phyloP scores from a whole-genome alignment of 2,888 invertebrate species.

The Mesochorus sp. region DNA sequence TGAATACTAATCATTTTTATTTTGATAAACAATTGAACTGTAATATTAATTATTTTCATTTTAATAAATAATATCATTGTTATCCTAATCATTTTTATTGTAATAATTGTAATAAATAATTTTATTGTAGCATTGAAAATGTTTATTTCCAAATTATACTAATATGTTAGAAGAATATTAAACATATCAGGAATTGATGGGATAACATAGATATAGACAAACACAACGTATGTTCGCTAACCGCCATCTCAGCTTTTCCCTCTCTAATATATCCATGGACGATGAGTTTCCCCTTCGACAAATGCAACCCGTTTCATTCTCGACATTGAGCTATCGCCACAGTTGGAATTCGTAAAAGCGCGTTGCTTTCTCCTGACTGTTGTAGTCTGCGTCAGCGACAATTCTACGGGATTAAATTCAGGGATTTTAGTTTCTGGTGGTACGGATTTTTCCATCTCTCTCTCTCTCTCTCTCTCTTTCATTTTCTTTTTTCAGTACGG shows the following conservation, averaged over 20 bases:
- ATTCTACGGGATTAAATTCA: conserved; percentile 69
- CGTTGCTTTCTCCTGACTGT: conserved; percentile 46
- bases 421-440: conserved; percentile 16
- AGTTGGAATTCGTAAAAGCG: conserved; percentile 69
- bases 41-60: no score
- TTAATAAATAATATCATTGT: no score
- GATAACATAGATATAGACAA: not conserved
- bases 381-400: conserved; percentile 66
- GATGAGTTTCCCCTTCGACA: conserved; percentile 61
- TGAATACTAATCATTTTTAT: no score
- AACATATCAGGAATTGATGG: not conserved
- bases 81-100: no score
- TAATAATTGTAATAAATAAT: no score
- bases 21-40: no score
- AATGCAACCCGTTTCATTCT: conserved; percentile 67
- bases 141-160: no score
- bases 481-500: not conserved
- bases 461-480: no score
- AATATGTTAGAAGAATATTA: not conserved
- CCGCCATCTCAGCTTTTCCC: not conserved
- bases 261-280: not conserved
- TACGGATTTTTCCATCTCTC: conserved; percentile 1
- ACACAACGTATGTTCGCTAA: not conserved
- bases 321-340: conserved; percentile 73
- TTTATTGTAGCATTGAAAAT: no score